phyloP scores from a whole-genome alignment of 2,113 vertebrate species.

The Rhynchomys soricoides region DNA sequence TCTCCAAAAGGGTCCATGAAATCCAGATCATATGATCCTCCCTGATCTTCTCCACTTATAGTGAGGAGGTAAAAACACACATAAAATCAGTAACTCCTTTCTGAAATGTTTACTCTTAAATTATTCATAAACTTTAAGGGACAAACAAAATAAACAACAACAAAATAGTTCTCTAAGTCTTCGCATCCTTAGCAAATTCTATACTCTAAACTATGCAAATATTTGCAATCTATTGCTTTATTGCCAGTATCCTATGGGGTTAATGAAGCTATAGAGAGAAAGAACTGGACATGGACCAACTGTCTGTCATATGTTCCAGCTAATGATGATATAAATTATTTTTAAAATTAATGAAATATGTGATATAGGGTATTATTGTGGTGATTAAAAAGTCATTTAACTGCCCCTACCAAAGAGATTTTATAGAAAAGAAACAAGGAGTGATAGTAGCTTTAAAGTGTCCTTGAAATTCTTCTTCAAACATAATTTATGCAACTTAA shows the following conservation, averaged over 20 bases:
- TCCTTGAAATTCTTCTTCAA: neutral
- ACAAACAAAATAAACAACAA: neutral
- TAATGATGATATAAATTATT: neutral
- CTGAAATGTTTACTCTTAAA: slow-evolving; percentile 13
- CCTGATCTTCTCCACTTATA: neutral
- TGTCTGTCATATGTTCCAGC: neutral
- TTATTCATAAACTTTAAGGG: neutral
- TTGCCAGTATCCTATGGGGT: neutral
- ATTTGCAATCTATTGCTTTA: neutral
- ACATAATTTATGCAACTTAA: neutral
- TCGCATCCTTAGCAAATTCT: neutral
- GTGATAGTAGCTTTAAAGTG: neutral
- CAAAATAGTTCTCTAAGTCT: neutral
- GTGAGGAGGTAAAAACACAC: neutral
- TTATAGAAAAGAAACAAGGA: neutral
- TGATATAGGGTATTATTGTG: neutral
- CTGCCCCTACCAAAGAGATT: neutral
- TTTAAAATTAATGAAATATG: neutral
- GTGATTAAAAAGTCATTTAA: neutral
- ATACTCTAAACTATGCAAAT: neutral
- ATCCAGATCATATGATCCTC: neutral
- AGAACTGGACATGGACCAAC: neutral
- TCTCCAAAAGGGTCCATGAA: slow-evolving; percentile 4
- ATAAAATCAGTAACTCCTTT: neutral
- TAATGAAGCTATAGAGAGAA: neutral